Evolutionary conservation across 1,140 invertebrate genomes (phyloP).

Genomic region (Tetramorium parvispinum): DNA sequence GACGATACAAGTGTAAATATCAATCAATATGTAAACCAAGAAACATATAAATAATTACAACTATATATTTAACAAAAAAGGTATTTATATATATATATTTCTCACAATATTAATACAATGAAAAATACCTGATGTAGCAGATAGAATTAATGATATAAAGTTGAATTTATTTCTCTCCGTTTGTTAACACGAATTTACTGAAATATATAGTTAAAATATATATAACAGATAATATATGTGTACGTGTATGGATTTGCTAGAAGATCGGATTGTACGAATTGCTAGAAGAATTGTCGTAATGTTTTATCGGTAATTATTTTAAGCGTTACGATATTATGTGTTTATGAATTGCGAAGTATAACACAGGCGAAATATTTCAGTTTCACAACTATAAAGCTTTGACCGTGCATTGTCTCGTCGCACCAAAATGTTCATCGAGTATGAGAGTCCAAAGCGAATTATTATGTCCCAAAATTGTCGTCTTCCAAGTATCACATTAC

Average conservation of each 20-base stretch:
- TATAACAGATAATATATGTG: conserved; percentile 14
- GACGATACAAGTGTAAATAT: conserved; percentile 26
- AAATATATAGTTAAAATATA: conserved; percentile 1
- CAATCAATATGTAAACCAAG: conserved; percentile 3
- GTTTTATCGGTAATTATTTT: conserved; percentile 12
- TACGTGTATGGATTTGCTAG: background rate
- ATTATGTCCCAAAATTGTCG: background rate
- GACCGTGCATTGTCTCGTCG: background rate
- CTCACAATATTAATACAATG: background rate
- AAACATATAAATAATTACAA: conserved; percentile 57
- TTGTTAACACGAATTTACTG: conserved; percentile 22
- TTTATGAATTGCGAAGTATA: background rate
- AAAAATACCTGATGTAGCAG: background rate
- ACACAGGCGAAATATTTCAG: conserved; percentile 9
- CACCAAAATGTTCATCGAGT: conserved; percentile 33
- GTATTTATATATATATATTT: conserved; percentile 13
- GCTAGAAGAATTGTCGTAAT: background rate
- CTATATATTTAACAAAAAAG: conserved; percentile 51
- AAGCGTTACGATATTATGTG: background rate
- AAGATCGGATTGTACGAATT: background rate
- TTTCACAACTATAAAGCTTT: conserved; percentile 21
- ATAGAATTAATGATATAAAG: background rate
- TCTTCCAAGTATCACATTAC: conserved; percentile 1
- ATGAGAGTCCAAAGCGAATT: conserved; percentile 9
- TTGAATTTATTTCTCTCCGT: conserved; percentile 13